phyloP scores from a whole-genome alignment of 2,888 invertebrate species.

The Lamellibrachia columna region DNA sequence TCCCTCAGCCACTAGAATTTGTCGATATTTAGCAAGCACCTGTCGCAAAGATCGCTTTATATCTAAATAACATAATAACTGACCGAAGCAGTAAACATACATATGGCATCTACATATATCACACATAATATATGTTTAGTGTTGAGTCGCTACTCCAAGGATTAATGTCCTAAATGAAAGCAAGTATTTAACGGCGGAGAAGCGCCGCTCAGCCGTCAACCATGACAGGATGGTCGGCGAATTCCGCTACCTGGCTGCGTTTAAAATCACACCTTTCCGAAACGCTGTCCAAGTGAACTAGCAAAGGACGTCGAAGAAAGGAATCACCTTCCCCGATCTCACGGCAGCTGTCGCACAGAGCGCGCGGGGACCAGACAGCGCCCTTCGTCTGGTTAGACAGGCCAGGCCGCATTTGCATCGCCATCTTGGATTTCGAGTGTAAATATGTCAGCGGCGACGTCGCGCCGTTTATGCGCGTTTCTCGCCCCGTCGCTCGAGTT shows the following conservation, averaged over 20 bases:
- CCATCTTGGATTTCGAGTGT: neutral
- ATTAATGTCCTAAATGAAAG: neutral
- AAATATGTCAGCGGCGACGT: slow-evolving; percentile 1
- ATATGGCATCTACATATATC: slow-evolving; percentile 2
- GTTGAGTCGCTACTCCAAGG: neutral
- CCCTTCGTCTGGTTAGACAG: neutral
- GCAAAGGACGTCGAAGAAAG: neutral
- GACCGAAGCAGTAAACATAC: neutral
- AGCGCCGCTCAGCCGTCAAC: neutral
- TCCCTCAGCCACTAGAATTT: neutral
- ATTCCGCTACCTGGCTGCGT: neutral
- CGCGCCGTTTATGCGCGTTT: slow-evolving; percentile 11
- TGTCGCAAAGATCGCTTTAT: neutral
- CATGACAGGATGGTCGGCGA: neutral
- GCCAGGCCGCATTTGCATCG: neutral
- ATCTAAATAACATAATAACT: neutral
- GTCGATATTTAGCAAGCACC: neutral
- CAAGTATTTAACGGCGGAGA: neutral
- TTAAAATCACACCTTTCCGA: neutral
- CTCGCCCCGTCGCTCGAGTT: neutral
- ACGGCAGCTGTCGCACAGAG: neutral
- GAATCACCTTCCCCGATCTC: neutral
- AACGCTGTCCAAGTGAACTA: neutral
- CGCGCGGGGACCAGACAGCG: neutral
- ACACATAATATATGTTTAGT: neutral